A percentile compares a stretch with the other conserved stretches of the same genome.
These are phyloP conservation scores for Eupithecia pulchellata DNA, from an alignment of 2,888 invertebrate genomes.

Conservation along the genomic window DNA sequence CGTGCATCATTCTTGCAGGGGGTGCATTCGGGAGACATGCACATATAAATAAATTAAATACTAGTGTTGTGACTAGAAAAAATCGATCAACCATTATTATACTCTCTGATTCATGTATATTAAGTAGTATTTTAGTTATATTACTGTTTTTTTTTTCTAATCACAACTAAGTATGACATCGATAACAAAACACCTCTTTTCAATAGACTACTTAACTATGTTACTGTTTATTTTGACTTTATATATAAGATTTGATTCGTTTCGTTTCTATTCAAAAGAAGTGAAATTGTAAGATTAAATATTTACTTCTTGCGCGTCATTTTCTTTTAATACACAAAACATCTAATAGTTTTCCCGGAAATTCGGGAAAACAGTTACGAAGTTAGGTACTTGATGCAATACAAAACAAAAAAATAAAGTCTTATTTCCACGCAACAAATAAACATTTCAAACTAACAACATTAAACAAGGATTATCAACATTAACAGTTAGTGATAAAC, in stretches of 20 bases:
- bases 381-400: not conserved
- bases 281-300: conserved; percentile 19
- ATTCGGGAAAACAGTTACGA: not conserved
- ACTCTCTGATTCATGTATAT: not conserved
- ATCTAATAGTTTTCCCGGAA: not conserved
- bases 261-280: conserved; percentile 12
- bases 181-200: conserved; percentile 25
- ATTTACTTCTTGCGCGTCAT: conserved; percentile 24
- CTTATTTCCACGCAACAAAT: conserved; percentile 37
- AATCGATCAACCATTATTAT: conserved; percentile 5
- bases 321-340: not conserved
- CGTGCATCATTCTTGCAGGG: conserved; percentile 83
- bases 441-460: conserved; percentile 53
- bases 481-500: conserved; percentile 85
- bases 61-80: conserved; percentile 58
- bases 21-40: conserved; percentile 84
- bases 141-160: conserved; percentile 28
- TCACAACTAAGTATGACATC: conserved; percentile 29
- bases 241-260: not conserved
- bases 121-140: not conserved
- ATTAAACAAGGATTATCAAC: conserved; percentile 69
- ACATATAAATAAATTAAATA: conserved; percentile 68
- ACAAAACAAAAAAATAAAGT: not conserved
- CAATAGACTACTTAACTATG: conserved; percentile 3
- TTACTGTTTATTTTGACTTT: not conserved